phyloP scores from a whole-genome alignment of 1,140 invertebrate species.

The Drosophila kohkoa region DNA sequence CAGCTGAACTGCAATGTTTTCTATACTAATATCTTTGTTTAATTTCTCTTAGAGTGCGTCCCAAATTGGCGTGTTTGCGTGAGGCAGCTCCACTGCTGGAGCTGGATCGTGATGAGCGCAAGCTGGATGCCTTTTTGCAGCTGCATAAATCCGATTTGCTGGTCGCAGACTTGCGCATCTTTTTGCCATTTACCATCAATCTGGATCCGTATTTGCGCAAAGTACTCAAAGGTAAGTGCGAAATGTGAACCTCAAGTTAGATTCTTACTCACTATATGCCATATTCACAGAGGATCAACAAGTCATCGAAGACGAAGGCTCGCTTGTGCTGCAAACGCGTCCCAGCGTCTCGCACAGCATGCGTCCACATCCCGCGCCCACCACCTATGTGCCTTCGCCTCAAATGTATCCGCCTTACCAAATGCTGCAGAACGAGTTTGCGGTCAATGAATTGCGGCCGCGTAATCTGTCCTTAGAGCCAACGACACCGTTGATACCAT shows the following conservation, averaged over 20 bases:
- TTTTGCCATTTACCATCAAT: constrained; percentile 98
- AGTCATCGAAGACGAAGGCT: constrained; percentile 87
- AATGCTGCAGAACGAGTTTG: constrained; percentile 77
- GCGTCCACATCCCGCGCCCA: constrained; percentile 65
- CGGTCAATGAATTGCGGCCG: constrained; percentile 66
- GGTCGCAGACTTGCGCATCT: constrained; percentile 95
- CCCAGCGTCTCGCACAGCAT: constrained; percentile 66
- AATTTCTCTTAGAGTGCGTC: constrained; percentile 88
- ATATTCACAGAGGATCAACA: constrained; percentile 88
- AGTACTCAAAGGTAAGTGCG: constrained; percentile 93
- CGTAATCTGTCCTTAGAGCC: constrained; percentile 68
- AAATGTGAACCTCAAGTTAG: rapidly evolving
- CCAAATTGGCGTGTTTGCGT: constrained; percentile 92
- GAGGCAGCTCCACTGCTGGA: constrained; percentile 95
- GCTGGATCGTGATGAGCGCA: constrained; percentile 96
- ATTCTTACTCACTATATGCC: not conserved
- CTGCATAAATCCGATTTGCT: constrained; percentile 93
- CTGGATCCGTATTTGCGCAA: constrained; percentile 98
- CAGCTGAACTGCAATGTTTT: no score
- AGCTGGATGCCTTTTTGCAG: constrained; percentile 96
- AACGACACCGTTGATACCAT: constrained; percentile 66
- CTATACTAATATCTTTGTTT: not conserved
- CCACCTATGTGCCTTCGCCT: constrained; percentile 79
- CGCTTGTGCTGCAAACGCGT: constrained; percentile 78
- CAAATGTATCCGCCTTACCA: constrained; percentile 76